Evolutionary conservation across 2,113 vertebrate genomes (phyloP).

Genomic region (Colius striatus): DNA sequence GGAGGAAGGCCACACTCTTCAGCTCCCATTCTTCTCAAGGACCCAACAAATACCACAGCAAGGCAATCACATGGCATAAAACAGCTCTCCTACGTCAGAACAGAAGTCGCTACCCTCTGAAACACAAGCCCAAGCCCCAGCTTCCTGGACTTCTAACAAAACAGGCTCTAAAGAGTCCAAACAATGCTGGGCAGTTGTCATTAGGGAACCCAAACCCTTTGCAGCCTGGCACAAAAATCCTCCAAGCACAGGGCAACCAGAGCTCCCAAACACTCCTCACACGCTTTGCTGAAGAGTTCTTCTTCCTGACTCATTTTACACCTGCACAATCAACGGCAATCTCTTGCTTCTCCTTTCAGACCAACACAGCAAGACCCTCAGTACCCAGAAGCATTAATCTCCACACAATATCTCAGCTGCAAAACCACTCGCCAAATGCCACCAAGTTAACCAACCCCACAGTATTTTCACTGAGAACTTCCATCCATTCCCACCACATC

Average conservation of each 20-base stretch:
- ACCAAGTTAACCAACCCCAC: accelerated
- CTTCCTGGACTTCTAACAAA: neutral
- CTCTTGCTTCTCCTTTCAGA: neutral
- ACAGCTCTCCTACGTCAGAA: neutral
- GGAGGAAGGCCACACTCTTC: neutral
- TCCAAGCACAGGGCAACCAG: neutral
- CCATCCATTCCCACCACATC: accelerated
- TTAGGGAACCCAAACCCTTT: no score
- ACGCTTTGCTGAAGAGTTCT: no score
- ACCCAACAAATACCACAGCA: neutral
- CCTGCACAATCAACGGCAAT: no score
- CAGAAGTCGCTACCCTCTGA: no score
- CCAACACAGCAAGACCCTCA: neutral
- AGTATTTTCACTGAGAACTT: neutral
- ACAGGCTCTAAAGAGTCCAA: neutral
- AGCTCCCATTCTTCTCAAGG: no score
- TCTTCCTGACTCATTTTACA: neutral
- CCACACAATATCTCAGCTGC: no score
- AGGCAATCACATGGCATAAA: neutral
- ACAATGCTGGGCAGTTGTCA: no score
- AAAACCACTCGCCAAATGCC: neutral
- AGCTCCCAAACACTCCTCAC: neutral
- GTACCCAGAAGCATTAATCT: no score
- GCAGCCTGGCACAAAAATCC: neutral
- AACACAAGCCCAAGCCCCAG: neutral